These are phyloP conservation scores for Heloderma charlesbogerti DNA, from an alignment of 2,113 vertebrate genomes.

Conservation along the genomic window DNA sequence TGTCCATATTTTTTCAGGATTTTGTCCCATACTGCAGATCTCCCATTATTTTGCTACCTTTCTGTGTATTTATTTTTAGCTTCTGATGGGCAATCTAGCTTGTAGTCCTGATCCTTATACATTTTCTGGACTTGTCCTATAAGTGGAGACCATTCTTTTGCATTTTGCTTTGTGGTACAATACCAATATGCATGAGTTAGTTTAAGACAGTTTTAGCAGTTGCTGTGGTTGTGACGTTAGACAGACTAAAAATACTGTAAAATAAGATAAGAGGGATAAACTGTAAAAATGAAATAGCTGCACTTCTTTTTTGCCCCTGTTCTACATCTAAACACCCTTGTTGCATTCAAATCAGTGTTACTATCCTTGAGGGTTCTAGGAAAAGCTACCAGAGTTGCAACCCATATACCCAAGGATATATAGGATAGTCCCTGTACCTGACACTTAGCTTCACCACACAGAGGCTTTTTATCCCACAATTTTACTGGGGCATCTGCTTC, in stretches of 20 bases:
- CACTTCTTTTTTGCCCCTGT: neutral
- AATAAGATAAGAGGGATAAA: neutral
- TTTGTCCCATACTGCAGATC: neutral
- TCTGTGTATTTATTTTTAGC: neutral
- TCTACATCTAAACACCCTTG: neutral
- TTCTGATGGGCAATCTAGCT: neutral
- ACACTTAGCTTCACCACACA: no score
- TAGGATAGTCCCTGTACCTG: neutral
- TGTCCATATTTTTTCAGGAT: neutral
- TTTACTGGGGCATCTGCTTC: no score
- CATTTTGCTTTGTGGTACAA: neutral
- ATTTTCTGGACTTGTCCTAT: neutral
- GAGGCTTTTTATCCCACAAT: no score
- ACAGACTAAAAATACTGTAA: neutral
- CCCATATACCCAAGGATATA: neutral
- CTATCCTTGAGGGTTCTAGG: neutral
- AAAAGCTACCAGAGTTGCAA: neutral
- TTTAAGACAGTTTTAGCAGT: neutral
- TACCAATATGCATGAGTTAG: neutral
- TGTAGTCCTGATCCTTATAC: neutral
- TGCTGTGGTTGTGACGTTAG: accelerated
- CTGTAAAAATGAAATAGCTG: neutral
- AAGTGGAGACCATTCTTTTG: neutral
- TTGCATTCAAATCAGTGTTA: neutral
- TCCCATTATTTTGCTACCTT: neutral